phyloP scores from a whole-genome alignment of 2,113 vertebrate species.

The Syrrhaptes paradoxus region DNA sequence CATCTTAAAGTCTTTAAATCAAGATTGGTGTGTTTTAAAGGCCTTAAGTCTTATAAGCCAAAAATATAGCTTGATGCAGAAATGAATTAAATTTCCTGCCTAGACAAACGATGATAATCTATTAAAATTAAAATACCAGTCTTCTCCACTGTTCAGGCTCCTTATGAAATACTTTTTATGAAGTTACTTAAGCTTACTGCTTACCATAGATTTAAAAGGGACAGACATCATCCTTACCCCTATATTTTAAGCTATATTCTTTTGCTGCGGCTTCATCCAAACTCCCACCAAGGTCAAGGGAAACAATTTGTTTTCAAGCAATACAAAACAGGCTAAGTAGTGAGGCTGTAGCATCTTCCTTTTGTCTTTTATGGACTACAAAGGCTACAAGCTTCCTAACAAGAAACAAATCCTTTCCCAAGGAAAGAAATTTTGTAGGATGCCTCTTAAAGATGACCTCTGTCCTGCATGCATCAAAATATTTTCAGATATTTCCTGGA shows the following conservation, averaged over 20 bases:
- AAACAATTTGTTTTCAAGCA: neutral
- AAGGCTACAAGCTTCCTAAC: neutral
- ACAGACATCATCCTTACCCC: neutral
- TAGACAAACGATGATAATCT: neutral
- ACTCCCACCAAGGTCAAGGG: neutral
- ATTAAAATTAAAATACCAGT: conserved; percentile 18
- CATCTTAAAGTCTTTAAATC: neutral
- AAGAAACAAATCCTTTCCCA: neutral
- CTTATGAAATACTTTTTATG: neutral
- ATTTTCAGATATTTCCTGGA: neutral
- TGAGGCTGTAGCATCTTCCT: neutral
- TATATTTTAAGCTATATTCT: neutral
- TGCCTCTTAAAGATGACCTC: neutral
- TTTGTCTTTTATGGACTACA: neutral
- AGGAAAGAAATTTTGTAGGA: neutral
- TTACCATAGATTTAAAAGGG: neutral
- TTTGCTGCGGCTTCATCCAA: neutral
- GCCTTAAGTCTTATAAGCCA: neutral
- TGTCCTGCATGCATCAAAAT: neutral
- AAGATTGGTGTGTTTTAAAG: neutral
- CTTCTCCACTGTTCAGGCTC: neutral
- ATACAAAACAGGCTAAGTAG: neutral
- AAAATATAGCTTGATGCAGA: neutral
- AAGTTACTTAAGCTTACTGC: neutral
- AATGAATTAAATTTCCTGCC: conserved; percentile 1